phyloP scores from a whole-genome alignment of 2,888 invertebrate species.

The Choreutis nemorana region DNA sequence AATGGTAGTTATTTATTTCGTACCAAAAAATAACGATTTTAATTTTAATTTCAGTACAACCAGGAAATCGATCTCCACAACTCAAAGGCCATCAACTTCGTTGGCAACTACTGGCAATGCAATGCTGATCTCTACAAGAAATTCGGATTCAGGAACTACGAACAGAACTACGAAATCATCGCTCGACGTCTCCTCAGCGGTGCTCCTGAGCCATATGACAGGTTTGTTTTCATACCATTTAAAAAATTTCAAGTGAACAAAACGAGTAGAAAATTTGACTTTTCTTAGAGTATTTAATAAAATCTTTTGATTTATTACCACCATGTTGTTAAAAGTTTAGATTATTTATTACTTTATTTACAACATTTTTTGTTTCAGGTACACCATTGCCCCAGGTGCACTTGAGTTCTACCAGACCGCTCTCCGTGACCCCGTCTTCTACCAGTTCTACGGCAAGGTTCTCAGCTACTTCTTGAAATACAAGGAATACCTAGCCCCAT shows the following conservation, averaged over 20 bases:
- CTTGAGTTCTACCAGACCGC: slow-evolving; percentile 71
- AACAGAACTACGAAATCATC: slow-evolving; percentile 67
- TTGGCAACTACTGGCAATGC: slow-evolving; percentile 65
- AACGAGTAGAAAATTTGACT: background rate
- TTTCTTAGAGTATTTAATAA: background rate
- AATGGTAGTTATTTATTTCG: slow-evolving; percentile 2
- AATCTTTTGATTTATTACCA: background rate
- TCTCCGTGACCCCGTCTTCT: slow-evolving; percentile 76
- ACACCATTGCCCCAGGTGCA: slow-evolving; percentile 60
- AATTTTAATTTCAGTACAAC: slow-evolving; percentile 27
- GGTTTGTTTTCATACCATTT: slow-evolving; percentile 21
- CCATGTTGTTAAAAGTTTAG: background rate
- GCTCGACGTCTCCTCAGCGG: slow-evolving; percentile 51
- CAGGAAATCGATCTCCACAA: slow-evolving; percentile 35
- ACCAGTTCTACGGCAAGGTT: slow-evolving; percentile 70
- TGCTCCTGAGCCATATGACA: slow-evolving; percentile 23
- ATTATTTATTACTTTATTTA: background rate
- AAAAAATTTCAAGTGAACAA: background rate
- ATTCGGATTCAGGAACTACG: slow-evolving; percentile 27
- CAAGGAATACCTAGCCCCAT: slow-evolving; percentile 65
- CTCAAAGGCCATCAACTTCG: slow-evolving; percentile 56
- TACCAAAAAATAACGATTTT: background rate
- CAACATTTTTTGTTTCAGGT: slow-evolving; percentile 24
- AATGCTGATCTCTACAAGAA: slow-evolving; percentile 55
- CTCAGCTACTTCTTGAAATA: slow-evolving; percentile 65